A percentile compares a stretch with the other conserved stretches of the same genome.
phyloP scores from a whole-genome alignment of 2,888 invertebrate species.

The Sinhomidia bicolor region DNA sequence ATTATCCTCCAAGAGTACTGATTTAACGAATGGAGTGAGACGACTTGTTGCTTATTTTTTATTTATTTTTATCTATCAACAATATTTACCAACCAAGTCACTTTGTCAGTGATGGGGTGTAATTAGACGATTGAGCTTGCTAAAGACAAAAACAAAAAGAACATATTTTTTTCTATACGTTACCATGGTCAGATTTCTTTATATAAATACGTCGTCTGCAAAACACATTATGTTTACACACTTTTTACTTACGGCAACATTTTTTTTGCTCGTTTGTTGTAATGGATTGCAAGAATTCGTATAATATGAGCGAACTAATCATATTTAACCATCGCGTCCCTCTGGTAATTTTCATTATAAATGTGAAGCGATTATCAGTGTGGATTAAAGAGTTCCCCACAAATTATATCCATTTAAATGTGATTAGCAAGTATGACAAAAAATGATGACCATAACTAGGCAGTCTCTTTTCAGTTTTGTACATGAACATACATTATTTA shows the following conservation, averaged over 20 bases:
- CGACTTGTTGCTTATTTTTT: constrained; percentile 34
- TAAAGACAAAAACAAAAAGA: too few relatives aligned
- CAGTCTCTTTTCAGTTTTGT: background rate
- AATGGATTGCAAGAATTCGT: background rate
- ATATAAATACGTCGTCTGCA: background rate
- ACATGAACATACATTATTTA: too few relatives aligned
- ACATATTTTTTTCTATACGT: background rate
- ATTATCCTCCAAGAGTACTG: constrained; percentile 51
- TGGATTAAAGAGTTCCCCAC: background rate
- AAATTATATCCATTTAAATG: background rate
- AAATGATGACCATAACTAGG: background rate
- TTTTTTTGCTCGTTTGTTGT: background rate
- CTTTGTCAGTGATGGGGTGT: background rate
- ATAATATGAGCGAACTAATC: background rate
- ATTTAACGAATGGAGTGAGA: constrained; percentile 41
- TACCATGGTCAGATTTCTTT: background rate
- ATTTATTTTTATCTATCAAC: background rate
- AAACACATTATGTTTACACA: too few relatives aligned
- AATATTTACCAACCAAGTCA: background rate
- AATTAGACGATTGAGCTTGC: background rate
- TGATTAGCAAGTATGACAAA: background rate
- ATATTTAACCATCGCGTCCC: background rate
- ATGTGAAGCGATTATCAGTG: background rate
- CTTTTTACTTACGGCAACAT: too few relatives aligned
- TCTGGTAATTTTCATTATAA: background rate